These are phyloP conservation scores for Neodontobutis hainanensis DNA, from an alignment of 2,113 vertebrate species.

Conservation along the genomic window DNA sequence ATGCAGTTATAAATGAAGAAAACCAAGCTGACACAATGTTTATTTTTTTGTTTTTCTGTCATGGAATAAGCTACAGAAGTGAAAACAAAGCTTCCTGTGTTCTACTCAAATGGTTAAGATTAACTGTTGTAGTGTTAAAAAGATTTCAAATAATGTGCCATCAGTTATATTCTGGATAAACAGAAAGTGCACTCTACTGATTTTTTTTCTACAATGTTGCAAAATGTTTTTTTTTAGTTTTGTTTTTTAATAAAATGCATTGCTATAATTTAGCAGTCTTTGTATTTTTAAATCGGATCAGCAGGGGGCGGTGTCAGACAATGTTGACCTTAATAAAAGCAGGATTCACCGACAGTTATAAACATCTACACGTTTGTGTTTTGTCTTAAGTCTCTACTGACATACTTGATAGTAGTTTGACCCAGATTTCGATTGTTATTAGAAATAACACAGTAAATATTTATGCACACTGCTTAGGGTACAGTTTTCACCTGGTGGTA, in stretches of 20 bases:
- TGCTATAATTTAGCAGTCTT: background rate
- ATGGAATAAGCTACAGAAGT: background rate
- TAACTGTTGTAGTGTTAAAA: background rate
- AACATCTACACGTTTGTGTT: no score
- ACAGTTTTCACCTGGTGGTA: no score
- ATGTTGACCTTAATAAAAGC: background rate
- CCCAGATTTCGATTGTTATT: constrained; percentile 1
- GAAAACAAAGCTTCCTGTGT: background rate
- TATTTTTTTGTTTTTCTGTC: background rate
- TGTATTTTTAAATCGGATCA: constrained; percentile 19
- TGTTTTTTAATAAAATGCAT: constrained; percentile 32
- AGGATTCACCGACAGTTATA: background rate
- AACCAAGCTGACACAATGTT: background rate
- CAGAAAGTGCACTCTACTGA: background rate
- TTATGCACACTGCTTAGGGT: no score
- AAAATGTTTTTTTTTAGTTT: background rate
- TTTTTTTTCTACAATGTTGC: background rate
- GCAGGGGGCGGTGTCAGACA: constrained; percentile 50
- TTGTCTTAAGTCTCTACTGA: background rate
- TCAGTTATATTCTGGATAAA: background rate
- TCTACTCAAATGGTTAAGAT: background rate
- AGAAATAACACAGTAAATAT: background rate
- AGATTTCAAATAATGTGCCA: constrained; percentile 4
- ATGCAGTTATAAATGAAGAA: background rate
- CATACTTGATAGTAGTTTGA: background rate